phyloP scores from a whole-genome alignment of 2,888 invertebrate genomes.

The Antitype chi region DNA sequence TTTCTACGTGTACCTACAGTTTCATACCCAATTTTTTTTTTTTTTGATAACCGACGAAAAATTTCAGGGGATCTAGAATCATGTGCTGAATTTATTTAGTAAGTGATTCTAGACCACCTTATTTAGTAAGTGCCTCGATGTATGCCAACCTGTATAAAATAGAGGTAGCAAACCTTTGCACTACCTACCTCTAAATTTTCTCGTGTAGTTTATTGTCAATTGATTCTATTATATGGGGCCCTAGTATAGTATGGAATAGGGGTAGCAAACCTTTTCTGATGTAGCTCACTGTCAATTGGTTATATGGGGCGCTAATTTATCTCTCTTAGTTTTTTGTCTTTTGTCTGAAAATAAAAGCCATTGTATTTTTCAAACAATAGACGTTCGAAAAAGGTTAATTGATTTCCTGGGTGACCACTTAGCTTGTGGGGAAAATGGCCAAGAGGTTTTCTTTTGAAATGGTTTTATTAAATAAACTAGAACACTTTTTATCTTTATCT shows the following conservation, averaged over 20 bases:
- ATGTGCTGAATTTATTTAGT: too few relatives aligned
- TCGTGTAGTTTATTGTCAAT: slow-evolving; percentile 20
- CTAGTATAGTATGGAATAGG: not conserved
- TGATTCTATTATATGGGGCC: not conserved
- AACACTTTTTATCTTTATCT: not conserved
- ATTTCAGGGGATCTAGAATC: too few relatives aligned
- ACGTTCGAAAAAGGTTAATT: slow-evolving; percentile 57
- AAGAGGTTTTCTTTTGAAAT: slow-evolving; percentile 38
- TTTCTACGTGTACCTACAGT: too few relatives aligned
- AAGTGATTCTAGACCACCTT: too few relatives aligned
- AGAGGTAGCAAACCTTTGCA: not conserved
- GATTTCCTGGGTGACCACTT: slow-evolving; percentile 42
- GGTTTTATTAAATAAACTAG: slow-evolving; percentile 23
- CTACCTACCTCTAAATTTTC: not conserved
- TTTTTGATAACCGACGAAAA: too few relatives aligned
- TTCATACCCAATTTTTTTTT: too few relatives aligned
- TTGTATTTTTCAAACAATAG: slow-evolving; percentile 59
- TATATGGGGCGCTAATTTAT: slow-evolving; percentile 38
- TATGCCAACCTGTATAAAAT: not conserved
- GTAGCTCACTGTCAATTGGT: slow-evolving; percentile 22
- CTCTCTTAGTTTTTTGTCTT: slow-evolving; percentile 23
- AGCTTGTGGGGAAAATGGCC: slow-evolving; percentile 9
- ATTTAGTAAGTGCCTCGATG: too few relatives aligned
- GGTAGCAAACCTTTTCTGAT: not conserved
- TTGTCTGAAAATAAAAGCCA: slow-evolving; percentile 41